These are phyloP conservation scores for Galago senegalensis DNA, from an alignment of 2,797 vertebrate species.

Conservation along the genomic window DNA sequence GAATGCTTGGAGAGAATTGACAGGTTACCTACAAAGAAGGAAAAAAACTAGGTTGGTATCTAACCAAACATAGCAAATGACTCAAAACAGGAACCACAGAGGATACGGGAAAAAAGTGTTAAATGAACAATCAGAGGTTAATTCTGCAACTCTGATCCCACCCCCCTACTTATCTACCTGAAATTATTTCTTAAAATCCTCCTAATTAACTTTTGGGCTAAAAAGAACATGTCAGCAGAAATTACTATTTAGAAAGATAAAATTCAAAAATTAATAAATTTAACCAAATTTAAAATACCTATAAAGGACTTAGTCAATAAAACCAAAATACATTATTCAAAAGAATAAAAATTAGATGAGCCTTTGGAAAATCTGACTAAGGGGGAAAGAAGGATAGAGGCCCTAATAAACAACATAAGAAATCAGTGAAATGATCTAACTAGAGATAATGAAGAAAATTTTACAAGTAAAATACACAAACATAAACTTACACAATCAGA, in stretches of 20 bases:
- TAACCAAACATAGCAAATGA: background rate
- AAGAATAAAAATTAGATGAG: background rate
- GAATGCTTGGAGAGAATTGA: background rate
- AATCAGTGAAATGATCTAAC: background rate
- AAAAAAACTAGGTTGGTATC: background rate
- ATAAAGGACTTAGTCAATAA: background rate
- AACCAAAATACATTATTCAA: background rate
- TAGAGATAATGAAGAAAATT: background rate
- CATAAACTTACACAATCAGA: background rate
- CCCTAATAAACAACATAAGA: background rate
- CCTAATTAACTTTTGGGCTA: background rate
- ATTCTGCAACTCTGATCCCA: background rate
- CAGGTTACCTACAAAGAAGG: background rate
- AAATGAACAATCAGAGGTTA: background rate
- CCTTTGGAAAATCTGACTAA: background rate
- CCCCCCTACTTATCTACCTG: background rate
- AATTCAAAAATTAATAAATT: slow-evolving; percentile 3
- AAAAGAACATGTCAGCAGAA: background rate
- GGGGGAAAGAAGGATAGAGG: background rate
- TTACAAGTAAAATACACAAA: background rate
- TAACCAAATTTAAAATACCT: background rate
- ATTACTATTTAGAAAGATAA: background rate
- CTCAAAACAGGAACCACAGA: background rate
- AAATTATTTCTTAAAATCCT: background rate
- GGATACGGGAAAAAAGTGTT: background rate